phyloP scores from a whole-genome alignment of 2,797 vertebrate genomes.

The Pelochelys cantorii region DNA sequence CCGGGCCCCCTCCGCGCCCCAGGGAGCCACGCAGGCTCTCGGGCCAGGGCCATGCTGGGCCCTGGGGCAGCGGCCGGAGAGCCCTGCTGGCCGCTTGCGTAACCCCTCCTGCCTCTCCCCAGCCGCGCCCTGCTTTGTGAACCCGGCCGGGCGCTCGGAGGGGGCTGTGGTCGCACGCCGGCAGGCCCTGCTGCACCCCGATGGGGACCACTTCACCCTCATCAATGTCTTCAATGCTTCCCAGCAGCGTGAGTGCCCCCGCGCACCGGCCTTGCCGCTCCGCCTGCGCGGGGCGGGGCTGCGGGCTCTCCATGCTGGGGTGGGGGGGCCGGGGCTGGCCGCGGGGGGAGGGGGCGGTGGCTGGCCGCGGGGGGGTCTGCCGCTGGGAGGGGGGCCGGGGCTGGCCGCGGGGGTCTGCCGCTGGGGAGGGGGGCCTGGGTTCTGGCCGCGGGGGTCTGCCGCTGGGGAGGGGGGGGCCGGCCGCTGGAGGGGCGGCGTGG shows the following conservation, averaged over 20 bases:
- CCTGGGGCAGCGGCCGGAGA: not conserved
- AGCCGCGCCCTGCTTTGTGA: constrained; percentile 90
- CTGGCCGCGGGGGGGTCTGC: too few species aligned
- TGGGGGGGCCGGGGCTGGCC: too few species aligned
- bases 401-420: too few species aligned
- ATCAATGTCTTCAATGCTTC: constrained; percentile 93
- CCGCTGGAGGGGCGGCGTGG: too few species aligned
- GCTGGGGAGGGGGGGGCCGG: too few species aligned
- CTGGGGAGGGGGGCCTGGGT: too few species aligned
- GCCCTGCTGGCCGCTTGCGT: not conserved
- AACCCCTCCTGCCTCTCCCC: not conserved
- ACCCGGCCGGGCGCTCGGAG: constrained; percentile 79
- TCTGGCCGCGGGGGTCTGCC: too few species aligned
- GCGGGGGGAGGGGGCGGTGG: too few species aligned
- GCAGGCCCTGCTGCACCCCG: constrained; percentile 85
- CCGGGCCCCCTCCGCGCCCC: not conserved
- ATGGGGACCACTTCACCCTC: constrained; percentile 95
- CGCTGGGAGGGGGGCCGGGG: too few species aligned
- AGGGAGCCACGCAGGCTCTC: not conserved
- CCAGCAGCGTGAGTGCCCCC: constrained; percentile 84
- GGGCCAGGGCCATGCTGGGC: not conserved
- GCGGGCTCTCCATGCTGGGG: too few species aligned
- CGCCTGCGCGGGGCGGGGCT: not conserved
- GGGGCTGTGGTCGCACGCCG: constrained; percentile 83
- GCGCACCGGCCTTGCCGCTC: too few species aligned